Conservation (phyloP, 1,140 invertebrate species). For the Bombus confusus region DNA sequence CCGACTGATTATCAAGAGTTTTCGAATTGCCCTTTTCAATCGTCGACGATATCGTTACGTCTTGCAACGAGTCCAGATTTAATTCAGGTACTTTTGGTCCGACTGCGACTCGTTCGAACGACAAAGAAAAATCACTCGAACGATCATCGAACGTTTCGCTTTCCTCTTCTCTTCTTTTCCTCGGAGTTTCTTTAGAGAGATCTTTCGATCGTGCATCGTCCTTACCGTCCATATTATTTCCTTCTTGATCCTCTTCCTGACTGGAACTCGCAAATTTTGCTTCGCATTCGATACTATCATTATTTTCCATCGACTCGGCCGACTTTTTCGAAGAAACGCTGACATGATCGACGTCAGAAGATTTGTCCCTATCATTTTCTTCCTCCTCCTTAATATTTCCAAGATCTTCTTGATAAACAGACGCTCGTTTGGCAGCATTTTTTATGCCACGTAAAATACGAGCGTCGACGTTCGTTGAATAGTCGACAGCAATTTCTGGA, state of each 20-base stretch:
- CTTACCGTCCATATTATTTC: background rate
- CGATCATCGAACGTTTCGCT: constrained; percentile 60
- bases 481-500: constrained; percentile 4
- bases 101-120: constrained; percentile 46
- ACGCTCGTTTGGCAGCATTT: constrained; percentile 58
- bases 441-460: constrained; percentile 65
- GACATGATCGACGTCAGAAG: background rate
- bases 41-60: constrained; percentile 74
- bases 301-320: constrained; percentile 57
- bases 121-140: constrained; percentile 45
- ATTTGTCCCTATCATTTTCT: constrained; percentile 37
- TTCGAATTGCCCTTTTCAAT: constrained; percentile 47
- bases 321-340: background rate
- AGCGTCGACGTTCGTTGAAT: constrained; percentile 37
- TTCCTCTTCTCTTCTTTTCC: constrained; percentile 61
- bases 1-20: constrained; percentile 48
- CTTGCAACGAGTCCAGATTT: constrained; percentile 77
- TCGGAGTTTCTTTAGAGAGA: too few relatives aligned
- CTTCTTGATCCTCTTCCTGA: background rate
- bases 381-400: constrained; percentile 74
- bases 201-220: background rate
- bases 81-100: constrained; percentile 76
- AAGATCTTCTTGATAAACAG: constrained; percentile 70
- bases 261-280: too few relatives aligned
- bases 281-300: background rate